These are phyloP conservation scores for Calameuta idolon DNA, from an alignment of 2,888 invertebrate genomes.

Conservation along the genomic window DNA sequence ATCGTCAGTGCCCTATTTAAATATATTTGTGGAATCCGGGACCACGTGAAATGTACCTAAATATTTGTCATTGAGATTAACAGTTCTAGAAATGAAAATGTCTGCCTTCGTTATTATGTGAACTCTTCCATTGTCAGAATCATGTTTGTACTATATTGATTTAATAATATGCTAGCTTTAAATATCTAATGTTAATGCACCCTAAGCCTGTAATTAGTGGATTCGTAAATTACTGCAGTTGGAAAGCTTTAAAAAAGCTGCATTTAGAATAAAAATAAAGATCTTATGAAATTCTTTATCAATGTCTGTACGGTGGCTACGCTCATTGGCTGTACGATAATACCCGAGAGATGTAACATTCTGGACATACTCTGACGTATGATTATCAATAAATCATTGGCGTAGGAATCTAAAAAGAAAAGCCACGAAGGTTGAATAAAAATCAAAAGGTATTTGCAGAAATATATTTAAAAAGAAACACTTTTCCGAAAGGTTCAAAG, in stretches of 20 bases:
- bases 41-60: not conserved
- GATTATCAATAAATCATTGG: not conserved
- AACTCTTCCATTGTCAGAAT: constrained; percentile 21
- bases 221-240: not conserved
- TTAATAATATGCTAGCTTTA: constrained; percentile 18
- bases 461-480: not conserved
- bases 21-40: not conserved
- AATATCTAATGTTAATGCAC: constrained; percentile 20
- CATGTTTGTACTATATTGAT: constrained; percentile 39
- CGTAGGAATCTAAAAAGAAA: not conserved
- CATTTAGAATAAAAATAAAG: not conserved
- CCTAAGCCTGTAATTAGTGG: constrained; percentile 19
- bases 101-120: constrained; percentile 2
- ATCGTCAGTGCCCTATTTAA: not conserved
- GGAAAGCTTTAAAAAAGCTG: not conserved
- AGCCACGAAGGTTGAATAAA: not conserved
- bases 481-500: not conserved
- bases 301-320: not conserved
- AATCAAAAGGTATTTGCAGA: not conserved
- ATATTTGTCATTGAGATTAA: not conserved
- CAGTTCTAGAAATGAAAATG: not conserved
- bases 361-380: not conserved
- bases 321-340: not conserved
- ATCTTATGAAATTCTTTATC: not conserved
- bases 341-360: not conserved